Conservation (phyloP, 2,113 vertebrate species). For the Takifugu bimaculatus region DNA sequence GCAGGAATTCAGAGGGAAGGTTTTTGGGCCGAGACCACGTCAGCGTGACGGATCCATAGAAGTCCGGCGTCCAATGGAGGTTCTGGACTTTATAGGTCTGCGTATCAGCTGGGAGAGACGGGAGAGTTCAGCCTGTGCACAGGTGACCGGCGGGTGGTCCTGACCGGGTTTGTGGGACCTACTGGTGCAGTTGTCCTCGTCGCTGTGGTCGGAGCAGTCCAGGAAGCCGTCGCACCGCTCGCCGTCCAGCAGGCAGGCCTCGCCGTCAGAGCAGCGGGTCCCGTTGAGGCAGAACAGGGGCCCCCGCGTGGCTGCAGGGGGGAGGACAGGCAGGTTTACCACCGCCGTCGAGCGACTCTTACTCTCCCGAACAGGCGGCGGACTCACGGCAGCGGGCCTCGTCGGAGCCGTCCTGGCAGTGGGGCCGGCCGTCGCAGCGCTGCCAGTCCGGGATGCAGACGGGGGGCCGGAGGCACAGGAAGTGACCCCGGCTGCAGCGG, state of each 20-base stretch:
- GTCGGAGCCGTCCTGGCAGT: slow-evolving; percentile 87
- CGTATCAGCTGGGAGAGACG: slow-evolving; percentile 72
- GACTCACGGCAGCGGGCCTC: slow-evolving; percentile 89
- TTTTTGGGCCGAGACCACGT: slow-evolving; percentile 91
- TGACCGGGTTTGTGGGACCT: slow-evolving; percentile 15
- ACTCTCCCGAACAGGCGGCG: too few relatives aligned
- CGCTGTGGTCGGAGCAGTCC: slow-evolving; percentile 92
- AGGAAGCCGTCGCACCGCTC: slow-evolving; percentile 90
- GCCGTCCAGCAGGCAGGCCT: slow-evolving; percentile 78
- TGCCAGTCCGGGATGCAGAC: slow-evolving; percentile 92
- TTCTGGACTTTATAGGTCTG: slow-evolving; percentile 92
- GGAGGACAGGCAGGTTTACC: not conserved
- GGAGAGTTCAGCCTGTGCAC: not conserved
- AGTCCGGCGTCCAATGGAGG: slow-evolving; percentile 90
- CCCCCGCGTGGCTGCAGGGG: slow-evolving; percentile 80
- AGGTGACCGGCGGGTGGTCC: slow-evolving; percentile 27
- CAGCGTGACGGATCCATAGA: slow-evolving; percentile 84
- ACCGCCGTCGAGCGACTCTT: too few relatives aligned
- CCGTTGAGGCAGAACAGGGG: slow-evolving; percentile 78
- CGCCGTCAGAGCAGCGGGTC: slow-evolving; percentile 84
- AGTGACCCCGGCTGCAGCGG: slow-evolving; percentile 82
- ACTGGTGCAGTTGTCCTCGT: slow-evolving; percentile 89
- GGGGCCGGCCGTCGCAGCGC: slow-evolving; percentile 81
- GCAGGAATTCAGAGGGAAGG: slow-evolving; percentile 85
- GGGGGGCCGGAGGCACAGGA: slow-evolving; percentile 80